Evolutionary conservation across 2,888 invertebrate genomes (phyloP).

Genomic region (Gryllus longicercus): DNA sequence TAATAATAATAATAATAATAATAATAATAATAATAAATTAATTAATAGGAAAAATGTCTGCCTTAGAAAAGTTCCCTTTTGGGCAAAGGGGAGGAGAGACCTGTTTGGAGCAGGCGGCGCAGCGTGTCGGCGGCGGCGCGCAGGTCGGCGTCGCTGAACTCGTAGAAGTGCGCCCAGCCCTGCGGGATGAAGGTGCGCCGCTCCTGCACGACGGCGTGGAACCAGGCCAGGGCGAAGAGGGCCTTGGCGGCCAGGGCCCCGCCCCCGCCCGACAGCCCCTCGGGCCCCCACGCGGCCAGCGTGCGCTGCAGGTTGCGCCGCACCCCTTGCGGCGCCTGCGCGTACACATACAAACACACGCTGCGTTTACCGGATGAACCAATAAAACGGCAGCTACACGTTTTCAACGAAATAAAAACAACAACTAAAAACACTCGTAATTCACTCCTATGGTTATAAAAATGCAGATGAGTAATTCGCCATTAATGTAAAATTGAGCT

Average conservation of each 20-base stretch:
- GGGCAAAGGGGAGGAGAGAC: too few species aligned
- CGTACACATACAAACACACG: constrained; percentile 25
- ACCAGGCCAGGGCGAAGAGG: constrained; percentile 75
- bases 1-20: too few species aligned
- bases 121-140: constrained; percentile 67
- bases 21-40: too few species aligned
- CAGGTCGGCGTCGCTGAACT: constrained; percentile 80
- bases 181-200: constrained; percentile 88
- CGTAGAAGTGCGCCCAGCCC: constrained; percentile 87
- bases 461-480: too few species aligned
- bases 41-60: too few species aligned
- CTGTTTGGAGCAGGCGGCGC: constrained; percentile 47
- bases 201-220: constrained; percentile 89
- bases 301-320: constrained; percentile 76
- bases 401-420: not conserved
- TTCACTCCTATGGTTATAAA: too few species aligned
- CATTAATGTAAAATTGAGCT: too few species aligned
- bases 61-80: too few species aligned
- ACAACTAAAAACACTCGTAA: too few species aligned
- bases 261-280: constrained; percentile 34
- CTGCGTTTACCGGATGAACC: too few species aligned
- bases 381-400: constrained; percentile 19
- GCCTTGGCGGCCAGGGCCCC: constrained; percentile 37
- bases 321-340: constrained; percentile 76
- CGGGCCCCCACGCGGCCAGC: constrained; percentile 65